Evolutionary conservation across 2,113 vertebrate genomes (phyloP).

Genomic region (Hystrix brachyura): DNA sequence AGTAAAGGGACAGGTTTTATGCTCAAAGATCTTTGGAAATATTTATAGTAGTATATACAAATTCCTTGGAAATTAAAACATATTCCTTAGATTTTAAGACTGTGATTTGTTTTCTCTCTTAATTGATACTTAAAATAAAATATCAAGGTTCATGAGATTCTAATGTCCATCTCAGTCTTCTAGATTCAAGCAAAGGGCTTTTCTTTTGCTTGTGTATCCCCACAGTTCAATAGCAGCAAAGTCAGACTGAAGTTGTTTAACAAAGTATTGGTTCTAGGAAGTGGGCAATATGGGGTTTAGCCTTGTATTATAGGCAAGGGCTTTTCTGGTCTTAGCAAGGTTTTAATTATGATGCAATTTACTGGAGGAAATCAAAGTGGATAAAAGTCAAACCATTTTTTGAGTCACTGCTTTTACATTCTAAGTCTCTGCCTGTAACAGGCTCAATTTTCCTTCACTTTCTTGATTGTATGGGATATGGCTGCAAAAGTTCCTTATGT

Average conservation of each 20-base stretch:
- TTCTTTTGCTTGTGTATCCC: neutral
- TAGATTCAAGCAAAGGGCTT: neutral
- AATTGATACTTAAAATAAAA: neutral
- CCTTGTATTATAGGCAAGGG: neutral
- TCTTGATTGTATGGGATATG: no score
- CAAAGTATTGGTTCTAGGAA: neutral
- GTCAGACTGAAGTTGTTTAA: neutral
- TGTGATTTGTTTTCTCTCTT: neutral
- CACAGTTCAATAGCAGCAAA: neutral
- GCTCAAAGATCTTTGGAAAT: neutral
- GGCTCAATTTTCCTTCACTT: no score
- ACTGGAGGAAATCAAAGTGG: neutral
- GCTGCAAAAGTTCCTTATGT: no score
- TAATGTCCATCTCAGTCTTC: neutral
- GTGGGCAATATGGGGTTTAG: neutral
- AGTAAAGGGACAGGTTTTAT: neutral
- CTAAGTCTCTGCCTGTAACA: no score
- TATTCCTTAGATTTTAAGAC: neutral
- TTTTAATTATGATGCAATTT: conserved; percentile 23
- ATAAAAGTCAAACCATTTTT: neutral
- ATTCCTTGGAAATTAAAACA: neutral
- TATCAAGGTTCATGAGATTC: neutral
- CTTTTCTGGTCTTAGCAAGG: neutral
- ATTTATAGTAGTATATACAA: neutral
- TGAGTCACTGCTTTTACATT: no score